Base-by-base conservation (phyloP, 2,797 vertebrate genomes). In the Iguana delicatissima region DNA sequence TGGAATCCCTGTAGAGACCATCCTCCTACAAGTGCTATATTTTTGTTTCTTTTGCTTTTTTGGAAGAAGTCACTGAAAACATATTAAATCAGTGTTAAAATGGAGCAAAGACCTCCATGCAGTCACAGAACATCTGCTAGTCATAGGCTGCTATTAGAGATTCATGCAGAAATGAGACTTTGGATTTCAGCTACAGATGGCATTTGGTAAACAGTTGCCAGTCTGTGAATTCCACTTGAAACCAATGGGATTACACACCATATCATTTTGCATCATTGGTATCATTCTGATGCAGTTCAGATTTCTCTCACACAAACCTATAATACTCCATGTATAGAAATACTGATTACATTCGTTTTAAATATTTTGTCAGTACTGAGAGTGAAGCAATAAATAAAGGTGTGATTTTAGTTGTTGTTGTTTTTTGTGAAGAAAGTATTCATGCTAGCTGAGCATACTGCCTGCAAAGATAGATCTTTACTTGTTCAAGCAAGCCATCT, bases 181-280 rank as follows among this genome's bases (percentile, higher is more conserved):
- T 64, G 84, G 2, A 89, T 80, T 72, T 84, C 64, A 69, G 80
- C 55, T 74, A 64, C 29, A 64, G 3, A 6, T 73, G 20, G 0
- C 3, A 69, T 14, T 5, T 62, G 59, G 55, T 50, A 74, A 29
- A 67, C 12, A 80, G 12, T 0, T 46, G 20, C 9, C 26, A 6
- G 26, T 77, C 18, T 81, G 62, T 55, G 38, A 62, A 86, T 69
- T 26, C 16, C 1, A 35, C 12, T 81, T 64, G 79, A 52, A 76
- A 20, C 32, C 85, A 77, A 32, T 16, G 20, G 29, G 20, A 42
- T 84, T 18, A 6, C 32, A 64, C 0, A 18, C 0, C 74, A 12
- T 86, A 2, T 72, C 10, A 18, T 69, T 87, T 1, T 18, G 1
- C 64, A 90, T 85, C 8, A 1, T 35, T 26, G 0, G 0, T 10